Evolutionary conservation across 2,888 invertebrate species (phyloP).

Genomic region (Gandaritis pyraliata): DNA sequence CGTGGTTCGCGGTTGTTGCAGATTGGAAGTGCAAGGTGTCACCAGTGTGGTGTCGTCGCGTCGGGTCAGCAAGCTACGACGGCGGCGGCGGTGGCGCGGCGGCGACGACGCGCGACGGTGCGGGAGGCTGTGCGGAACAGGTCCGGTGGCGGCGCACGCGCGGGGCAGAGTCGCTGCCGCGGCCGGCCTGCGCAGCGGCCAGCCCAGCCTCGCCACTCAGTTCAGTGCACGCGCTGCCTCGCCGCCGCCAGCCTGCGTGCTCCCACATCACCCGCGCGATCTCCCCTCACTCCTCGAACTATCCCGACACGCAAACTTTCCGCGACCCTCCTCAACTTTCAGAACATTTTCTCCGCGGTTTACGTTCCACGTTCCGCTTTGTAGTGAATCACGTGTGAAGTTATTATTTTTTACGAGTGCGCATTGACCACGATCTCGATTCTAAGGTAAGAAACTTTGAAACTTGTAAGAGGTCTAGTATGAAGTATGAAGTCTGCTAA

Average conservation of each 20-base stretch:
- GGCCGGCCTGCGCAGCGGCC: constrained; percentile 62
- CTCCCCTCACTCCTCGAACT: constrained; percentile 48
- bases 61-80: constrained; percentile 31
- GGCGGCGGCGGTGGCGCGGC: constrained; percentile 34
- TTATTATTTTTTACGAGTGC: constrained; percentile 66
- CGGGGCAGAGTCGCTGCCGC: constrained; percentile 65
- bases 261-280: constrained; percentile 45
- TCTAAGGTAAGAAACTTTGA: constrained; percentile 66
- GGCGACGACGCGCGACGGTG: constrained; percentile 47
- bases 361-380: constrained; percentile 19
- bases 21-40: no score
- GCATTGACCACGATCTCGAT: constrained; percentile 63
- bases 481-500: constrained; percentile 25
- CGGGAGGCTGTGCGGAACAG: constrained; percentile 73
- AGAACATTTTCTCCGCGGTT: constrained; percentile 27
- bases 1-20: no score
- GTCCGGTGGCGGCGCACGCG: constrained; percentile 71
- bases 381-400: constrained; percentile 75
- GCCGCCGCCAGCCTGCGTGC: constrained; percentile 70
- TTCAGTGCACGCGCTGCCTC: constrained; percentile 80
- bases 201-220: constrained; percentile 53
- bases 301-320: constrained; percentile 41
- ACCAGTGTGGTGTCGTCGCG: constrained; percentile 1
- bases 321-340: constrained; percentile 46
- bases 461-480: constrained; percentile 34